A percentile compares a stretch with the other conserved stretches of the same genome.
Conservation (phyloP, 2,113 vertebrate species). For the Sclerurus mexicanus region DNA sequence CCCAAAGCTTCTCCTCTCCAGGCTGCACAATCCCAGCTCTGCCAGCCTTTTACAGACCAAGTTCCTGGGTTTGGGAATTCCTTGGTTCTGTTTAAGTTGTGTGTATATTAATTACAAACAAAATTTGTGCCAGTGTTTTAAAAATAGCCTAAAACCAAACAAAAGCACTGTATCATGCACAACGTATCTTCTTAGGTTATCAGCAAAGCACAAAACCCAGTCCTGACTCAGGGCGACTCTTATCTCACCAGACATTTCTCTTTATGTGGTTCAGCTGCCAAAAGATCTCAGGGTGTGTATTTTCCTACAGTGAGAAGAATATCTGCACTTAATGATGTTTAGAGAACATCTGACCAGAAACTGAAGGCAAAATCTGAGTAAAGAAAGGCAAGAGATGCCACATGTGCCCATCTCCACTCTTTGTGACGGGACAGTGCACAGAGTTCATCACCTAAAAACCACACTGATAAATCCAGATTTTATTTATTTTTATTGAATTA, state of each 20-base stretch:
- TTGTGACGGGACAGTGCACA: neutral
- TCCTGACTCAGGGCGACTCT: neutral
- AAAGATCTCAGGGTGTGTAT: neutral
- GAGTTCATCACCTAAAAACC: neutral
- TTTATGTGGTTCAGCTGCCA: neutral
- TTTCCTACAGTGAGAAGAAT: neutral
- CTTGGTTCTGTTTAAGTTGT: neutral
- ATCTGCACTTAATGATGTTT: rapidly evolving
- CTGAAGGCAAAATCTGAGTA: neutral
- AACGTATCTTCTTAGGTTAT: neutral
- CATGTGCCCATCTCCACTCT: neutral
- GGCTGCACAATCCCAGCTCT: neutral
- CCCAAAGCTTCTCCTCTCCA: neutral
- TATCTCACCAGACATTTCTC: neutral
- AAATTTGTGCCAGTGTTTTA: neutral
- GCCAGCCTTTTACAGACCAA: neutral
- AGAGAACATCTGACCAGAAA: neutral
- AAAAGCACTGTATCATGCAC: neutral
- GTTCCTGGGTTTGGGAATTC: neutral
- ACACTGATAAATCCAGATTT: neutral
- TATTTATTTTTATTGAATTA: neutral
- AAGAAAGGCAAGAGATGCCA: neutral
- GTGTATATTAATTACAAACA: neutral
- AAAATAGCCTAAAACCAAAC: neutral
- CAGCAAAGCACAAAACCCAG: neutral